Evolutionary conservation across 2,113 vertebrate species (phyloP), one percentile per base, ranked within the genome.

Genomic region (Mirza zaza): DNA sequence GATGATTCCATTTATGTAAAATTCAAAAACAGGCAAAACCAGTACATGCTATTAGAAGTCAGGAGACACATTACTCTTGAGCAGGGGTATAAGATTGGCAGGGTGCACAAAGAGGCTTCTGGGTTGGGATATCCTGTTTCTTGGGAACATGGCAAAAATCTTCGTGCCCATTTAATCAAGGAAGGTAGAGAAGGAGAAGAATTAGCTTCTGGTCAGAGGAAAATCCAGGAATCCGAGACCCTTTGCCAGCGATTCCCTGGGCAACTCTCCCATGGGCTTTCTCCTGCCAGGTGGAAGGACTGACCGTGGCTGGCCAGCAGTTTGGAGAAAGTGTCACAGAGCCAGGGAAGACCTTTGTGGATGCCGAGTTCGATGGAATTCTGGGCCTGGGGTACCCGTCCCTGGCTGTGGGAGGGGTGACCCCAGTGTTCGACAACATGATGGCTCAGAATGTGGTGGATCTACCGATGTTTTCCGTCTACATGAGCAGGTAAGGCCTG

Each of bases 301-400:
- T 99, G 67, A 79, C 96, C 7, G 91, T 93, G 34, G 89, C 63
- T n/a, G 73, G 90, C 85, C 97, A 98, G 36, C 98, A 98, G 32
- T 98, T 99, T 0, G 98, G 98, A 55, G 36, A 99, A 85, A 98
- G 98, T n/a, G 97, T 97, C 8, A 79, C 59, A 0, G 98, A 98
- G 68, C 98, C 98, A 0, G 98, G 98, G 7, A 65, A 63, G 25
- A 97, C 98, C 90, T 98, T 98, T 1, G 86, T 91, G 27, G 0
- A 98, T 0, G 96, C 98, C 9, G 75, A 50, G 3, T 99, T 98
- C 50, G 98, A 99, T 73, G 98, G 98, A 29, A 98, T 99, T 85
- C 93, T 98, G 94, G 98, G 98, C 67, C 83, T 98, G 86, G 98
- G 97, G 0, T 99, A 98, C 81, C 98, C 98, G 0, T 92, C 84